Percentiles rank a stretch among this genome's conserved stretches.
phyloP scores from a whole-genome alignment of 2,888 invertebrate species.

The Adineta ricciae region DNA sequence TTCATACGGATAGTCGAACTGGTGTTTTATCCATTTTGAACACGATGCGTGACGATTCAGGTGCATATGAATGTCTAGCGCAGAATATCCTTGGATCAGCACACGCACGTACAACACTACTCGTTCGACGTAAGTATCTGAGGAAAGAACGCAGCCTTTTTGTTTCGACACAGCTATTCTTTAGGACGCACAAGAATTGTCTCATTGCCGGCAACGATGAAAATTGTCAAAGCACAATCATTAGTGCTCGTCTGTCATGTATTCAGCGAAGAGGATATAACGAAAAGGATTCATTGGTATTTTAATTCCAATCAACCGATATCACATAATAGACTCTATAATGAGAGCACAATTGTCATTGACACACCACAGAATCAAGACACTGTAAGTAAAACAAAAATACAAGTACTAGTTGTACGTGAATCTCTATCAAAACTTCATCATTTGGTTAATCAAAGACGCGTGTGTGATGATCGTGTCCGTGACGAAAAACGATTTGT shows the following conservation, averaged over 20 bases:
- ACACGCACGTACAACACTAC: constrained; percentile 76
- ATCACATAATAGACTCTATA: background rate
- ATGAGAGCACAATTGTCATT: background rate
- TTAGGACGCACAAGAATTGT: constrained; percentile 1
- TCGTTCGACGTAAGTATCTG: constrained; percentile 76
- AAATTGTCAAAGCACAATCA: background rate
- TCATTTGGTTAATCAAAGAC: no score
- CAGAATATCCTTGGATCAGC: constrained; percentile 79
- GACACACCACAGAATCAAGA: constrained; percentile 5
- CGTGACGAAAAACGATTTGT: no score
- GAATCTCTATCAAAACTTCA: no score
- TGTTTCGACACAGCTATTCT: background rate
- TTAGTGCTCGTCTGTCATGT: background rate
- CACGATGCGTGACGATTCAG: constrained; percentile 72
- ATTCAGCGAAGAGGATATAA: background rate
- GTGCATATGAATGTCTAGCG: constrained; percentile 88
- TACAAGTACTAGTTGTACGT: no score
- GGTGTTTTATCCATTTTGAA: constrained; percentile 70
- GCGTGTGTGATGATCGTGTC: no score
- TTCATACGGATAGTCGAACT: constrained; percentile 60
- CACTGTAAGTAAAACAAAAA: background rate
- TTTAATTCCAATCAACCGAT: background rate
- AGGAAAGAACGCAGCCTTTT: background rate
- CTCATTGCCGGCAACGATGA: background rate
- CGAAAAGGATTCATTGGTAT: background rate